Evolutionary conservation across 2,113 vertebrate species (phyloP).

Genomic region (Pontoporia blainvillei): DNA sequence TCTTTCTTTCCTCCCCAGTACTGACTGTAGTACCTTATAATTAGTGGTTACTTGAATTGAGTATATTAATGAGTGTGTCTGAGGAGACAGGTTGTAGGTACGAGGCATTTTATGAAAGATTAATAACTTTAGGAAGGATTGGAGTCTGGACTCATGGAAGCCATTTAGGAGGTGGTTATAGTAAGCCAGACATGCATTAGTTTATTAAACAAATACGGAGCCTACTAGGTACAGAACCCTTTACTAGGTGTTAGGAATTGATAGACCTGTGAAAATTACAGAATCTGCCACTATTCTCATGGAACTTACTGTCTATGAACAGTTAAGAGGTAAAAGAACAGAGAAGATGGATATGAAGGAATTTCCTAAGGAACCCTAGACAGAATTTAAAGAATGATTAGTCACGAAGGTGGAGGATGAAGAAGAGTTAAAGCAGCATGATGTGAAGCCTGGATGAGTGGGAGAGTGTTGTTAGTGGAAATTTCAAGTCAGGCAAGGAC

Average conservation of each 20-base stretch:
- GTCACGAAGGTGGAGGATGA: not conserved
- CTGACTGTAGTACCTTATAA: not conserved
- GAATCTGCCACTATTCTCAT: not conserved
- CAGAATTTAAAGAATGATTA: not conserved
- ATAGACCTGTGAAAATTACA: not conserved
- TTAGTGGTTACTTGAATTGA: not conserved
- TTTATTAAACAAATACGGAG: not conserved
- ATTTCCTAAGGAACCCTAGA: not conserved
- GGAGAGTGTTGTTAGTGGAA: not conserved
- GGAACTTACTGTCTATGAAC: not conserved
- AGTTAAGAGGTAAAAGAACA: not conserved
- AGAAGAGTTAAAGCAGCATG: not conserved
- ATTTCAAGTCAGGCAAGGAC: not conserved
- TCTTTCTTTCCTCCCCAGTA: not conserved
- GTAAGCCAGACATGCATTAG: not conserved
- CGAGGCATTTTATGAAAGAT: not conserved
- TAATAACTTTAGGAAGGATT: not conserved
- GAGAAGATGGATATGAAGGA: not conserved
- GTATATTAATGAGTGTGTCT: not conserved
- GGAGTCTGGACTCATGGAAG: not conserved
- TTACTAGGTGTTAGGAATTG: not conserved
- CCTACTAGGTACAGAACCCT: not conserved
- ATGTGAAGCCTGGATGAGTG: not conserved
- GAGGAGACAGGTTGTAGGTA: not conserved
- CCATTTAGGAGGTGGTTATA: not conserved